Base-by-base conservation (phyloP, 2,888 invertebrate genomes). In the Aplocera efformata region DNA sequence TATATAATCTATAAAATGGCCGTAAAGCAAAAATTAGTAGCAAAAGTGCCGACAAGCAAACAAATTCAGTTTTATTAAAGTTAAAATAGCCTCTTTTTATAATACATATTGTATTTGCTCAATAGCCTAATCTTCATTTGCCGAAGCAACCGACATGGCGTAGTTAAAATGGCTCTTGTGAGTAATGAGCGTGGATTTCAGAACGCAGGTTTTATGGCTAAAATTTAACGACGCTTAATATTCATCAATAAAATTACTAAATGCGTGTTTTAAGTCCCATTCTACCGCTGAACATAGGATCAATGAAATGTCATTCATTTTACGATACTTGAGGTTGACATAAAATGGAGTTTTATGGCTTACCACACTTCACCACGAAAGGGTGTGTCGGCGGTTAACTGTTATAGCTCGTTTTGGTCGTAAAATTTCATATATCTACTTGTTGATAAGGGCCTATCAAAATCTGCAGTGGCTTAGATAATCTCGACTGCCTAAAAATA, bases 341-440 rank as follows among this genome's bases (percentile, higher is more conserved):
- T 79, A 79, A 79, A 79, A 70, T 63, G 59, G 42, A 52, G 57
- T 65, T 73, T 79, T 78, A 78, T 68, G 61, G 56, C 53, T 51
- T 67, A 66, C 62, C 65, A 65, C 64, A 67, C 71, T 70, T 46
- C 53, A 52, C 58, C 60, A 59, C 50, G 45, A 27, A 42, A 51
- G 50, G 53, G 61, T 36, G 45, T 35, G 37, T 32, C 36, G 24
- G 46, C 22, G 38, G 41, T 45, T 40, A 39, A 43, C 32, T 38
- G 46, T 35, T 38, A 41, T 31, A 54, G 58, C 56, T 53, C 56
- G 57, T 61, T 60, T 43, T 58, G 51, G 53, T 55, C 66, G 59
- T 72, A 67, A 72, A 72, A 69, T 66, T 65, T 67, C 52, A 68
- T 67, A 55, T 54, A 58, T 58, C 42, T 45, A 53, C 48, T 65